Evolutionary conservation across 1,140 invertebrate species (phyloP), one percentile per base, ranked within the genome.

Genomic region (Cephus cinctus): DNA sequence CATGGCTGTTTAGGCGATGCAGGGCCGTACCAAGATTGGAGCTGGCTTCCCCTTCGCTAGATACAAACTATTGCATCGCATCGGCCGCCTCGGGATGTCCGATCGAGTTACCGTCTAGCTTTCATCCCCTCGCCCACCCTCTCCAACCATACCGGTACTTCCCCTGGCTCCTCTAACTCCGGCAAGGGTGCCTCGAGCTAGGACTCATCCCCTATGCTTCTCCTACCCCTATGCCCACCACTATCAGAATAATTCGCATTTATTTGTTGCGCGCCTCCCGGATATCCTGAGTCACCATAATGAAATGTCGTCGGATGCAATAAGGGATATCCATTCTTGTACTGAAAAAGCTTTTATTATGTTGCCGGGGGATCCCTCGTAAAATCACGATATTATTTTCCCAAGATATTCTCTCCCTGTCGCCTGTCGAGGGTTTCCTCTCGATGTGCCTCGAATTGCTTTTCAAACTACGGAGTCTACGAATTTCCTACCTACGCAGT

Each of bases 41-140:
- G 59, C 40, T 65, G 59, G 59, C 65, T 64, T 59, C 59, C 59
- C 53, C 63, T 62, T 47, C 50, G 38, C 53, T 40, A 52, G 52
- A 55, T 62, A 61, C 56, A 57, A 67, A 65, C 63, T 64, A 67
- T 65, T 59, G 59, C 61, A 59, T 63, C 58, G 56, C 52, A 58
- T 59, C 59, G 52, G 51, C 52, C 59, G 52, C 58, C 59, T 59
- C 59, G 54, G 55, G 53, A 67, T 65, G 59, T 63, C 65, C 54
- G 61, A 65, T 67, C 57, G 47, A 63, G 53, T 67, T 67, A 65
- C 50, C 54, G 49, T 63, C 42, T 14, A 20, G n/a, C n/a, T n/a
- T n/a, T n/a, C n/a, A n/a, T n/a, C n/a, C n/a, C n/a, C n/a, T 52
- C 47, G 23, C 30, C 31, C 23, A 31, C 43, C 44, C 36, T 40